Base-by-base conservation (phyloP, 2,888 invertebrate species). In the Hypsopygia costalis region DNA sequence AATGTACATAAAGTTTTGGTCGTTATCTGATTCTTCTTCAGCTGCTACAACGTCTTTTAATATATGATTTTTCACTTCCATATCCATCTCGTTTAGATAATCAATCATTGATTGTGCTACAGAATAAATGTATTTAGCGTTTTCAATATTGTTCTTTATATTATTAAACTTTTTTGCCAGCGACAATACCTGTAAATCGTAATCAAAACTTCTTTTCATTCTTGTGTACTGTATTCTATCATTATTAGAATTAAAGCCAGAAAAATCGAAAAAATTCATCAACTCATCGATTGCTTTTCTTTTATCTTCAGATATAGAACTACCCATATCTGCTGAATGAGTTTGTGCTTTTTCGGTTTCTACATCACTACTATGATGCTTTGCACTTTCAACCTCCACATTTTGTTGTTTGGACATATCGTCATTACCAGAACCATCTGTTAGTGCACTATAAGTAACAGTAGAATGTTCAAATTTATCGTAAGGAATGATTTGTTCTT, bases 281-380 rank as follows among this genome's bases (percentile, higher is more conserved):
- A 90, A 58, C 27, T 85, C 86, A 47, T 89, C 88, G 7, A 90
- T 74, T 1, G 80, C 73, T 62, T 81, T 76, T 51, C 75, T 83
- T 55, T 81, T 82, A 40, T 86, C 82, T 11, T 68, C 61, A 36
- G 65, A 68, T 41, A 86, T 51, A 34, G 50, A 42, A 25, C 12
- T 48, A 6, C 42, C 28, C 40, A 51, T 51, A 16, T 16, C 16
- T 3, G 3, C 4, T 16, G 16, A 16, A 16, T 16, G 16, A 39
- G 37, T 37, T 25, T 43, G 27, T 30, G 28, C 22, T 35, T 52
- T 55, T 43, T 38, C 29, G 11, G 46, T 34, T 25, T 59, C 50
- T 10, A 52, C 44, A 47, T 58, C 62, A 38, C 57, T 61, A 30
- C 35, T 55, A n/a, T 49, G 48, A 36, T 52, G 49, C 46, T 49